Evolutionary conservation across 2,888 invertebrate species (phyloP).

Genomic region (Pterobdella sp.): DNA sequence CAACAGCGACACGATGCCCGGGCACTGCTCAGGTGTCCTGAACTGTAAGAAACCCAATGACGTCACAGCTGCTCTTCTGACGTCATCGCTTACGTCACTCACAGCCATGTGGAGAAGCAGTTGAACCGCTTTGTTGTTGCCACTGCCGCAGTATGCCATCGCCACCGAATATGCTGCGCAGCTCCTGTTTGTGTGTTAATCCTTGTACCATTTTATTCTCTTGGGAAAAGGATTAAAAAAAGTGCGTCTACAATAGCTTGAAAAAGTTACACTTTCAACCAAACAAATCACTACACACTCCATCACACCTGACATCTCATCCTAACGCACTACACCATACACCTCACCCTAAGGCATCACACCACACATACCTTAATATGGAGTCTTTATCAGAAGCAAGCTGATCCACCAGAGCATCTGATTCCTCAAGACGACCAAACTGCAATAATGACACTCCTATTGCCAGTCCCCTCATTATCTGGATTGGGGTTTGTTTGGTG

Average conservation of each 20-base stretch:
- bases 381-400: constrained; percentile 87
- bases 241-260: too few relatives aligned
- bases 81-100: constrained; percentile 95
- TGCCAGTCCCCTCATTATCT: constrained; percentile 85
- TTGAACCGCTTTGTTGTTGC: constrained; percentile 88
- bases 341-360: too few relatives aligned
- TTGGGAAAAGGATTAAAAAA: too few relatives aligned
- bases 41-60: constrained; percentile 95
- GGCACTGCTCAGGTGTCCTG: constrained; percentile 85
- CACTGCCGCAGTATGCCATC: constrained; percentile 95
- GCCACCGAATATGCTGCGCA: constrained; percentile 97
- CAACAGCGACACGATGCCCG: constrained; percentile 87
- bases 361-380: constrained; percentile 63
- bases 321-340: too few relatives aligned
- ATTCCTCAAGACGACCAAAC: constrained; percentile 93
- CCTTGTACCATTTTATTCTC: too few relatives aligned
- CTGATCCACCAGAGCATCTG: constrained; percentile 82
- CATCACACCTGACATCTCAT: too few relatives aligned
- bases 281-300: too few relatives aligned
- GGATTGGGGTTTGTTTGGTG: too few relatives aligned
- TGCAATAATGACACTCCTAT: constrained; percentile 91
- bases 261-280: too few relatives aligned
- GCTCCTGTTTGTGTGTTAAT: constrained; percentile 53
- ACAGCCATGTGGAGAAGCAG: constrained; percentile 90
- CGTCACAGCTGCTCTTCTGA: constrained; percentile 92